Evolutionary conservation across 2,797 vertebrate genomes (phyloP), one percentile per base, ranked within the genome.

Genomic region (Calcarius lapponicus): DNA sequence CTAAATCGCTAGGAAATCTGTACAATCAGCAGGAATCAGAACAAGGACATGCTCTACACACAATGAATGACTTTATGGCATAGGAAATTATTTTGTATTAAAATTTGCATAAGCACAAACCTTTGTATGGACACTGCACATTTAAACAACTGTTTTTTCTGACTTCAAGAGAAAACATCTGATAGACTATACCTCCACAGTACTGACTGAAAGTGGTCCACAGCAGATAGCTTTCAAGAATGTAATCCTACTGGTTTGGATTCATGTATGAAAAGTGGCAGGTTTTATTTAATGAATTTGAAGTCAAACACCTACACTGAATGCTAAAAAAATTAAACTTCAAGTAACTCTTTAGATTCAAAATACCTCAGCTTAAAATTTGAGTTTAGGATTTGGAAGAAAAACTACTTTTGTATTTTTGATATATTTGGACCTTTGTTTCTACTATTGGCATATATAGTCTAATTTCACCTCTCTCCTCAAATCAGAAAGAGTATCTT

Each of bases 151-250:
- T 95, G 56, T 69, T 96, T 56, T 90, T 79, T 93, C 90, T 96
- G 91, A 94, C 54, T 94, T 95, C 80, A 92, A 69, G 86, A 80
- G 75, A 82, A 53, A 64, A 80, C 45, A 83, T 76, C 83, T 92
- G 90, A 92, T 40, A 86, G 70, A 93, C 85, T 82, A 62, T 16
- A 47, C 79, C 86, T 97, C 88, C 73, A 93, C 29, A 93, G 71
- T 69, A 91, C 65, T 88, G 67, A 87, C 26, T 92, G 91, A 93
- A 96, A 93, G 47, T 88, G 67, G 70, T 94, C 84, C 93, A 85
- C 64, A 92, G 70, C 75, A 86, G 75, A 93, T 71, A 96, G 86
- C 83, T 93, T 95, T 90, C 86, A 71, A 97, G 97, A 96, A 96
- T 75, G 93, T 70, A 57, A 78, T 92, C 82, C 80, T 93, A 76